Base-by-base conservation (phyloP, 2,888 invertebrate genomes). In the Heteromurus nitidus region DNA sequence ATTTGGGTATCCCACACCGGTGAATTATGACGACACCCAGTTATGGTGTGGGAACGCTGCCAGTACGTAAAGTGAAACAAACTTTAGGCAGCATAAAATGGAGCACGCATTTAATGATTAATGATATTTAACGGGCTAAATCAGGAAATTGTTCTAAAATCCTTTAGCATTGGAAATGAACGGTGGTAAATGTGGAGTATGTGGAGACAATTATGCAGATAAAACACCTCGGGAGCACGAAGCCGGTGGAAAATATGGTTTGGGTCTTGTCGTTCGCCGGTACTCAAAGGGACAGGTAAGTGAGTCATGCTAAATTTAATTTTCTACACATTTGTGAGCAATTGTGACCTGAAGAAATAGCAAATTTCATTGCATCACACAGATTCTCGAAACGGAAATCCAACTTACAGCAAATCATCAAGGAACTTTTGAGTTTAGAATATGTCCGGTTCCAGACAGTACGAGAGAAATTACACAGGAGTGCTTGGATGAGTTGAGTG, bases 21-120 rank as follows among this genome's bases (percentile, higher is more conserved):
- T 95, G 82, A 96, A 97, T 90, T 97, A 96, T 89, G 95, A 97
- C 88, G 97, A 97, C 89, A 97, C 96, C 88, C 96, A 97, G 90
- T 92, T 97, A 18, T 97, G 95, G 90, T 97, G 97, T 89, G 97
- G 96, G 26, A 96, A 96, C 65, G 95, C 94, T 89, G 94, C 95
- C 89, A 94, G 94, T 95, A 85, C 18, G n/a, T 1, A 16, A 53
- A 36, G 28, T 16, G 28, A 3, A 60, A 5, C 16, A 9, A 60
- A 20, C 31, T 24, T 2, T n/a, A n/a, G n/a, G n/a, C n/a, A n/a
- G n/a, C n/a, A n/a, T n/a, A n/a, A n/a, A n/a, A n/a, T n/a, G n/a
- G n/a, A n/a, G n/a, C n/a, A n/a, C n/a, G n/a, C n/a, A n/a, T n/a
- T n/a, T n/a, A n/a, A n/a, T n/a, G n/a, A n/a, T n/a, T n/a, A n/a